Base-by-base conservation (phyloP, 2,113 vertebrate genomes). In the Tapirus terrestris region DNA sequence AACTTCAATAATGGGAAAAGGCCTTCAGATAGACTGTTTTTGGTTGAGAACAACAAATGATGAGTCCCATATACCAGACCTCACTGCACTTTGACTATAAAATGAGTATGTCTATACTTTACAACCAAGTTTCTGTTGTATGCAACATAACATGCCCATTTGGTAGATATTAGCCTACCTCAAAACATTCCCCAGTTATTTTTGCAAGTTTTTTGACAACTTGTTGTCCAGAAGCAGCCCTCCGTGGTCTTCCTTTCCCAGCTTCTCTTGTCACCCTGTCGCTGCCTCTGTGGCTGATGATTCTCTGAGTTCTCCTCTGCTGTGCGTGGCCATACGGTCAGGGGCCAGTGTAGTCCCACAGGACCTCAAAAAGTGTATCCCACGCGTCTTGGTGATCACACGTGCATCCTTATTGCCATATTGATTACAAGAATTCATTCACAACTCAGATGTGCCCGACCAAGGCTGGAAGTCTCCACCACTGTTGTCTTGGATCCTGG, bases 41-140 rank as follows among this genome's bases (percentile, higher is more conserved):
- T 70, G 8, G 63, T 18, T 23, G 29, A 77, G 27, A 84, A 94
- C 85, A 97, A 89, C 25, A 82, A 82, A 58, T 80, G 31, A 21
- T 31, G 31, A 56, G 25, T 68, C 43, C 43, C 4, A 4, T 17
- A 31, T 8, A 36, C 58, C 33, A 33, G 63, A 77, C 4, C 8
- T 61, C 13, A 18, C 45, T 33, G 13, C 25, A 3, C n/a, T 92
- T 39, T 4, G 33, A 18, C 21, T 53, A 21, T 21, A 20, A 6
- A 29, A 36, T 31, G 20, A 77, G 27, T 36, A 39, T 9, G 43
- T 2, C 2, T 8, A 3, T 16, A 33, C 18, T 14, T 36, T 9
- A 3, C 9, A 23, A 3, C 7, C 20, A 16, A 48, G 16, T 12
- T 45, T 73, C 5, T 4, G 10, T 14, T 27, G 43, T 1, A 3